Evolutionary conservation across 2,888 invertebrate genomes (phyloP).

Genomic region (Thelaira solivaga): DNA sequence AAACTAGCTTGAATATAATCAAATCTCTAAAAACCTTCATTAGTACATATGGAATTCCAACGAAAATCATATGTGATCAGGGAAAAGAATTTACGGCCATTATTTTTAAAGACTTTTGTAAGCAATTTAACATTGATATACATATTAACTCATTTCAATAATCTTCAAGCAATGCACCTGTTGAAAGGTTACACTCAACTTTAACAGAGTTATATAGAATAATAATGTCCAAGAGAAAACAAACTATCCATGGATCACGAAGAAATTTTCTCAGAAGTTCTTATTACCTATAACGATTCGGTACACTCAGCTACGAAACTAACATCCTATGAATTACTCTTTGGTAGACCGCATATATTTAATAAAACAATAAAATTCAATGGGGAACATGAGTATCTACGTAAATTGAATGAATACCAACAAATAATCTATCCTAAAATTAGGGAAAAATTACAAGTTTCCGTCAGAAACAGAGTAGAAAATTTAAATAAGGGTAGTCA

Average conservation of each 20-base stretch:
- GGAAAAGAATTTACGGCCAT: constrained; percentile 18
- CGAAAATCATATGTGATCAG: constrained; percentile 26
- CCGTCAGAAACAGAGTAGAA: constrained; percentile 4
- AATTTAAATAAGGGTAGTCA: constrained; percentile 47
- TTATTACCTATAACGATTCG: constrained; percentile 25
- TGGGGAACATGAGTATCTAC: constrained; percentile 3
- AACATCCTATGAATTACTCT: constrained; percentile 16
- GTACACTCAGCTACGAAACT: constrained; percentile 20
- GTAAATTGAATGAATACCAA: constrained; percentile 10
- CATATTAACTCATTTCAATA: constrained; percentile 57
- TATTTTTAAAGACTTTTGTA: constrained; percentile 58
- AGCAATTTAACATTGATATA: constrained; percentile 35
- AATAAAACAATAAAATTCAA: background rate
- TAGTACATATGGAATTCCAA: constrained; percentile 43
- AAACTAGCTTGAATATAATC: no score
- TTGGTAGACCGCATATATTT: constrained; percentile 52
- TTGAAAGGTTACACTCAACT: constrained; percentile 37
- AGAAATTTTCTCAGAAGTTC: constrained; percentile 23
- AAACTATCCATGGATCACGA: constrained; percentile 25
- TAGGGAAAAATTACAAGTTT: constrained; percentile 13
- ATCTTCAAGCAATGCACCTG: constrained; percentile 18
- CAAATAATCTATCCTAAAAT: constrained; percentile 40
- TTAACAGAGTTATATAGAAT: constrained; percentile 34
- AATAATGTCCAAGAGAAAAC: constrained; percentile 19
- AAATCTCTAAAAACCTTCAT: constrained; percentile 31